phyloP scores from a whole-genome alignment of 2,888 invertebrate genomes.

The Cosmia trapezina region DNA sequence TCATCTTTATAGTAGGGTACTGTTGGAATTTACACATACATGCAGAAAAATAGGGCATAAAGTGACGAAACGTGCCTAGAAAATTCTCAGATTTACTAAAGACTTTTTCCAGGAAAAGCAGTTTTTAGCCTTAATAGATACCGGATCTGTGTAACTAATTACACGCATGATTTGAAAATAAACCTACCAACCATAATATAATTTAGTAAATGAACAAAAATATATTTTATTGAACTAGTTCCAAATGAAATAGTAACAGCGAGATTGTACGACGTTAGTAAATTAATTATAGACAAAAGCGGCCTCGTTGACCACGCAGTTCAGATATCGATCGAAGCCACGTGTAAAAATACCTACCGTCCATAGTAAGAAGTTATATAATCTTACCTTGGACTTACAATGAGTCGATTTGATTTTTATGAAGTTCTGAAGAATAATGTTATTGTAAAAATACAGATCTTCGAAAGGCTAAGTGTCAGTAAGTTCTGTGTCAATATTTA shows the following conservation, averaged over 20 bases:
- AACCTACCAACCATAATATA: neutral
- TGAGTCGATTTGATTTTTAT: neutral
- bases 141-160: neutral
- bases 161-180: neutral
- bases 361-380: slow-evolving; percentile 19
- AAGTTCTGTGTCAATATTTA: neutral
- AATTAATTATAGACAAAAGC: slow-evolving; percentile 65
- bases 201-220: neutral
- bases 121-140: neutral
- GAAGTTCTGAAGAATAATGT: neutral
- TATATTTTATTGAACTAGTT: slow-evolving; percentile 28
- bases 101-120: neutral
- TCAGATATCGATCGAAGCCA: slow-evolving; percentile 58
- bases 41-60: neutral
- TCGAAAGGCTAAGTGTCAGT: neutral
- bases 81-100: neutral
- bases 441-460: neutral
- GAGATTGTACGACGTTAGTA: slow-evolving; percentile 60
- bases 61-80: neutral
- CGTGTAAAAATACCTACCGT: slow-evolving; percentile 34
- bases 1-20: neutral
- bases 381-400: slow-evolving; percentile 13
- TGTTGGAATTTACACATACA: neutral
- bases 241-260: slow-evolving; percentile 41
- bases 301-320: slow-evolving; percentile 59